A percentile compares a stretch with the other conserved stretches of the same genome.
Evolutionary conservation across 2,797 vertebrate species (phyloP).

Genomic region (Staurois parvus): DNA sequence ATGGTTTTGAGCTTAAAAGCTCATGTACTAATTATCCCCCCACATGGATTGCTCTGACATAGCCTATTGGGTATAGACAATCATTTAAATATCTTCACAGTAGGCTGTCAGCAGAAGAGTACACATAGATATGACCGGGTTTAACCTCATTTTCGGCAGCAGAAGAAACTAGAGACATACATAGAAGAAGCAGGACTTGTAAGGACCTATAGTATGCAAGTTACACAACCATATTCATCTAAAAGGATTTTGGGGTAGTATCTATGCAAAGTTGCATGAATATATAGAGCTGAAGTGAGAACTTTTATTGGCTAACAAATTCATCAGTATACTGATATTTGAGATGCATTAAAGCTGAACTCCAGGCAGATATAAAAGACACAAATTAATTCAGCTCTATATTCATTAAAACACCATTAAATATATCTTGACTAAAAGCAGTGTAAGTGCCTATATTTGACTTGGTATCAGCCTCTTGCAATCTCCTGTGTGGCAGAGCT

Average conservation of each 20-base stretch:
- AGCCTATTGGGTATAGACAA: constrained; percentile 35
- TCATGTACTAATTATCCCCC: constrained; percentile 62
- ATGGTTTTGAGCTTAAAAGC: constrained; percentile 59
- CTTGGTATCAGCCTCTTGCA: too few species aligned
- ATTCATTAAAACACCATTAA: too few species aligned
- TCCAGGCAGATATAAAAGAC: too few species aligned
- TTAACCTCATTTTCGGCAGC: not conserved
- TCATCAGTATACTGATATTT: not conserved
- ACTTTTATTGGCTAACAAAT: not conserved
- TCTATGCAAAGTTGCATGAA: not conserved
- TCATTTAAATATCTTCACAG: constrained; percentile 31
- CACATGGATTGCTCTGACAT: constrained; percentile 57
- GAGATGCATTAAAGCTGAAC: not conserved
- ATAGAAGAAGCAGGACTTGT: not conserved
- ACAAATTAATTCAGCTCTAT: too few species aligned
- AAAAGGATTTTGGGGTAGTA: not conserved
- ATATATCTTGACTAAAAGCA: too few species aligned
- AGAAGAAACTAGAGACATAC: not conserved
- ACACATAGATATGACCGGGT: not conserved
- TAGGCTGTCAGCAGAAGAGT: not conserved
- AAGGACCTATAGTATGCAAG: too few species aligned
- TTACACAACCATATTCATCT: not conserved
- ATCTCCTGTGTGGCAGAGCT: too few species aligned
- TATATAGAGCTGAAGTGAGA: not conserved
- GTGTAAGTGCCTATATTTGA: too few species aligned